Conservation (phyloP, 2,888 invertebrate species). For the Cotesia congregata region DNA sequence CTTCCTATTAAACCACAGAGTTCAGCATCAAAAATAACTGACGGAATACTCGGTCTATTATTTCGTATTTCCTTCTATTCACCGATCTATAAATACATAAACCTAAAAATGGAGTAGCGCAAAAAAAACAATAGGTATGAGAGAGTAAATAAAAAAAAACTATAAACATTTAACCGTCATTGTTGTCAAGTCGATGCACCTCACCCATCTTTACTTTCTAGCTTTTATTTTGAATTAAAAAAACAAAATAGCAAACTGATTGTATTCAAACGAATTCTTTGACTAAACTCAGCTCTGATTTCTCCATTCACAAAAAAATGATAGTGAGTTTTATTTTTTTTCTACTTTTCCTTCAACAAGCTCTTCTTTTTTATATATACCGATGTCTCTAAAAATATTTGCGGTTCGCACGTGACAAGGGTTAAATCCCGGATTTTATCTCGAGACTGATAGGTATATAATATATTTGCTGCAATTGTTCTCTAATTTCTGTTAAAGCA, state of each 20-base stretch:
- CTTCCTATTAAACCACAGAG: no score
- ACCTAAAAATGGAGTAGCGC: background rate
- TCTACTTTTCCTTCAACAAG: background rate
- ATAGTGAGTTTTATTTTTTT: constrained; percentile 12
- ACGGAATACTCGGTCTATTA: constrained; percentile 35
- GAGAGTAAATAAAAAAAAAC: background rate
- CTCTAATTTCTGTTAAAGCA: background rate
- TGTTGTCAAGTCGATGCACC: constrained; percentile 47
- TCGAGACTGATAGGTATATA: constrained; percentile 38
- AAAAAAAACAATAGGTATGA: constrained; percentile 26
- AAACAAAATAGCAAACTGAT: background rate
- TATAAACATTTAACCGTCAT: constrained; percentile 26
- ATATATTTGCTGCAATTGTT: constrained; percentile 23
- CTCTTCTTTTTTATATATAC: background rate
- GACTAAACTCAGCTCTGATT: background rate
- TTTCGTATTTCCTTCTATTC: constrained; percentile 26
- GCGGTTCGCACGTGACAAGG: constrained; percentile 18
- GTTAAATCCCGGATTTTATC: constrained; percentile 36
- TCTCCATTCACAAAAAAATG: background rate
- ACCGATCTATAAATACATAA: background rate
- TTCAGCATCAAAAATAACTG: constrained; percentile 47
- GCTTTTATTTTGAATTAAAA: background rate
- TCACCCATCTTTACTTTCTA: background rate
- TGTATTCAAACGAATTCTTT: constrained; percentile 1
- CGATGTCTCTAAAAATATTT: constrained; percentile 33